Conservation (phyloP, 2,113 vertebrate genomes). For the Lathamus discolor region DNA sequence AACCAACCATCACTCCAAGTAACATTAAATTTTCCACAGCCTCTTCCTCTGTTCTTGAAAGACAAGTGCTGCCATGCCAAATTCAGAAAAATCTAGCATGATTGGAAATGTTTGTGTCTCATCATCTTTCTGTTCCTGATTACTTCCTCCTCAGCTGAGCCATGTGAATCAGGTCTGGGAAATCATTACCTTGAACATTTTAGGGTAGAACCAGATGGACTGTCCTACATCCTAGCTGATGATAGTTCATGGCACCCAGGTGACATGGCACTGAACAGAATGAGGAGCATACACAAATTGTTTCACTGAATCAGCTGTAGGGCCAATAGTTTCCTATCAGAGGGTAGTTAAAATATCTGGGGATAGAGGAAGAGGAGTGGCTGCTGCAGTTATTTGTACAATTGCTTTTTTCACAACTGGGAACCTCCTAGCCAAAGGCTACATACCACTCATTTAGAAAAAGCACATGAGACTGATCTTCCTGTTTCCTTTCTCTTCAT, state of each 20-base stretch:
- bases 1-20: not conserved
- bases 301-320: not conserved
- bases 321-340: not conserved
- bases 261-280: not conserved
- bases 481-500: not conserved
- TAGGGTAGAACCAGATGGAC: not conserved
- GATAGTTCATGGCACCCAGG: not conserved
- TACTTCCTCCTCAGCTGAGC: not conserved
- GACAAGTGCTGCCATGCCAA: not conserved
- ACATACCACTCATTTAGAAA: not conserved
- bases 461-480: not conserved
- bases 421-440: not conserved
- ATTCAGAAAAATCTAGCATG: not conserved
- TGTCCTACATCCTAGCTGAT: not conserved
- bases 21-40: not conserved
- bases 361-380: not conserved
- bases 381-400: not conserved
- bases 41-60: not conserved
- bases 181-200: not conserved
- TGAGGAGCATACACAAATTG: fast-evolving
- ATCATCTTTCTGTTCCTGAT: not conserved
- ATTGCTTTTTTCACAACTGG: not conserved
- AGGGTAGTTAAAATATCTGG: not conserved
- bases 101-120: not conserved
- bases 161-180: not conserved